Conservation (phyloP, 1,140 invertebrate species). For the Drosophila pseudoananassae region DNA sequence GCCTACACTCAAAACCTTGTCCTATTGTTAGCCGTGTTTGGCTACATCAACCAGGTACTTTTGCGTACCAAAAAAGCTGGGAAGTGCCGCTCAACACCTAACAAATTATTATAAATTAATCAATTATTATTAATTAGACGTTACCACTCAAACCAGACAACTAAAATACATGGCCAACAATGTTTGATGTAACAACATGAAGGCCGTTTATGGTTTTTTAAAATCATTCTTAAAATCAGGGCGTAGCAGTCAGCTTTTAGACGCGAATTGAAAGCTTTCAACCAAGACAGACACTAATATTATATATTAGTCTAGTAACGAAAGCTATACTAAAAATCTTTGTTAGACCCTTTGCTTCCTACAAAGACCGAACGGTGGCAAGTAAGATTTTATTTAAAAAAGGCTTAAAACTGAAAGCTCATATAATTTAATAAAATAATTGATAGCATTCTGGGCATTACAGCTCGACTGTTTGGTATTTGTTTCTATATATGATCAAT, state of each 20-base stretch:
- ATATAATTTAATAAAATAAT: no score
- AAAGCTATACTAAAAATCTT: not conserved
- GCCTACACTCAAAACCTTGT: conserved; percentile 29
- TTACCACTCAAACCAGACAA: not conserved
- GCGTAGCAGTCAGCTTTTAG: conserved; percentile 14
- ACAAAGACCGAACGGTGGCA: not conserved
- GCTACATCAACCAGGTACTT: conserved; percentile 6
- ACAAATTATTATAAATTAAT: conserved; percentile 16
- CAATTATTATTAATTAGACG: not conserved
- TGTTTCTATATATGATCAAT: no score
- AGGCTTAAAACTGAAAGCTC: no score
- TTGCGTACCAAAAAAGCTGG: conserved; percentile 3
- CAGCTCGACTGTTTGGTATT: no score
- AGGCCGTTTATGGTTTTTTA: not conserved
- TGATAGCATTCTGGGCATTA: no score
- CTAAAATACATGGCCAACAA: not conserved
- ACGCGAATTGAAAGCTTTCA: conserved; percentile 3
- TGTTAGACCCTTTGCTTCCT: not conserved
- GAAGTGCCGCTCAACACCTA: conserved; percentile 12
- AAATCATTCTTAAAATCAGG: not conserved
- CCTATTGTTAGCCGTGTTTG: conserved; percentile 17
- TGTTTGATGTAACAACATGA: not conserved
- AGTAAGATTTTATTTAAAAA: no score
- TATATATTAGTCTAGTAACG: not conserved
- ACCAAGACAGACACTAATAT: not conserved